Base-by-base conservation (phyloP, 1,140 invertebrate species). In the Anastatus disparis region DNA sequence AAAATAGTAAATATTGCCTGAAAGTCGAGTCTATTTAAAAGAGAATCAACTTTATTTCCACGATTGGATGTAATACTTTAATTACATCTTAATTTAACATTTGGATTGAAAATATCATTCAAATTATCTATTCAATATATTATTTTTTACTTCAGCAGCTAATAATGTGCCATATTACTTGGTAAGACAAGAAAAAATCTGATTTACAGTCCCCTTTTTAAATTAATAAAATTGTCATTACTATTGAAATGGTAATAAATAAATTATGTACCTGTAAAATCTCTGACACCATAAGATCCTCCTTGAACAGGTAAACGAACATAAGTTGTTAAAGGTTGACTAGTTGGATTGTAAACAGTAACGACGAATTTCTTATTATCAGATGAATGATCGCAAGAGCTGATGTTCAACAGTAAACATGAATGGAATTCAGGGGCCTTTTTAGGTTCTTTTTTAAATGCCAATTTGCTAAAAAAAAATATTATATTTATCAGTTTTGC, bases 291-390 rank as follows among this genome's bases (percentile, higher is more conserved):
- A 78, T 92, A 96, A 6, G 84, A 82, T 10, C 81, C 79, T 46
- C 86, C 87, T 1, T 80, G 75, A 1, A 93, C 91, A 0, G 95
- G 95, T 12, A 97, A 27, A 15, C 92, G 87, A 10, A 96, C 85
- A 74, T 90, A 91, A 44, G 89, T 85, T 12, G 87, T 86, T 0
- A 93, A 87, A 35, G 87, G 80, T 40, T 90, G 88, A 59, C 91
- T 92, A 9, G 93, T 77, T 0, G 95, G 94, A 84, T 98, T 99
- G 79, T 95, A 95, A 3, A 95, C 76, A 0, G 91, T 90, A 0
- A 95, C 86, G 1, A 91, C 80, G 78, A 94, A 91, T 71, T 88
- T 82, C 64, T 89, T 80, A 42, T 86, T 84, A 4, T 79, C 79
- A 81, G 96, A 94, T 1, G 90, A 89, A n/a, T 88, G 77, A 78